Conservation (phyloP, 2,113 vertebrate species). For the Salvelinus fontinalis region DNA sequence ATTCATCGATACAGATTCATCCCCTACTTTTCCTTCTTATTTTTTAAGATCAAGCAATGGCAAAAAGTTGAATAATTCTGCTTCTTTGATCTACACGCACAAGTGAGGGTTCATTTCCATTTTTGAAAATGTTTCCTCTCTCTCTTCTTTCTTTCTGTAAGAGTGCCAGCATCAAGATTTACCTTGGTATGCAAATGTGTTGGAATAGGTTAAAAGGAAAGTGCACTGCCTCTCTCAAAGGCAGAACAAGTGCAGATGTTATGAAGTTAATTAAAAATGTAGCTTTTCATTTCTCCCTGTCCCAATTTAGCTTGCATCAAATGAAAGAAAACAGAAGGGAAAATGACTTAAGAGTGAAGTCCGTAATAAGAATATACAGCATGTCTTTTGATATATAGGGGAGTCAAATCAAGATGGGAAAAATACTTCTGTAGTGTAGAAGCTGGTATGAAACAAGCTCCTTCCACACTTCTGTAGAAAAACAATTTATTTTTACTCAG, state of each 20-base stretch:
- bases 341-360: conserved; percentile 66
- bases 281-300: conserved; percentile 78
- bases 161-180: conserved; percentile 81
- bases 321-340: conserved; percentile 74
- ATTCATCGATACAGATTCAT: conserved; percentile 42
- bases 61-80: conserved; percentile 81
- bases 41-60: conserved; percentile 82
- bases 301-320: conserved; percentile 82
- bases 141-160: conserved; percentile 74
- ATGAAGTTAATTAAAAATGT: conserved; percentile 86
- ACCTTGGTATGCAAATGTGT: conserved; percentile 85
- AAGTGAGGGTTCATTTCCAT: conserved; percentile 83
- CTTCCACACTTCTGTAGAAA: too few relatives aligned
- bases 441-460: conserved; percentile 34
- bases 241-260: conserved; percentile 81
- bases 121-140: conserved; percentile 77
- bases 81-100: conserved; percentile 80
- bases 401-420: conserved; percentile 51
- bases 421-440: conserved; percentile 46
- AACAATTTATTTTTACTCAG: too few relatives aligned
- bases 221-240: conserved; percentile 73
- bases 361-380: conserved; percentile 32
- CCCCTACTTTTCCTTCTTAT: conserved; percentile 64
- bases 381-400: conserved; percentile 59
- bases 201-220: conserved; percentile 85